Percentiles rank a stretch among this genome's conserved stretches.
Conservation (phyloP, 1,140 invertebrate species). For the Drosophila arawakana region DNA sequence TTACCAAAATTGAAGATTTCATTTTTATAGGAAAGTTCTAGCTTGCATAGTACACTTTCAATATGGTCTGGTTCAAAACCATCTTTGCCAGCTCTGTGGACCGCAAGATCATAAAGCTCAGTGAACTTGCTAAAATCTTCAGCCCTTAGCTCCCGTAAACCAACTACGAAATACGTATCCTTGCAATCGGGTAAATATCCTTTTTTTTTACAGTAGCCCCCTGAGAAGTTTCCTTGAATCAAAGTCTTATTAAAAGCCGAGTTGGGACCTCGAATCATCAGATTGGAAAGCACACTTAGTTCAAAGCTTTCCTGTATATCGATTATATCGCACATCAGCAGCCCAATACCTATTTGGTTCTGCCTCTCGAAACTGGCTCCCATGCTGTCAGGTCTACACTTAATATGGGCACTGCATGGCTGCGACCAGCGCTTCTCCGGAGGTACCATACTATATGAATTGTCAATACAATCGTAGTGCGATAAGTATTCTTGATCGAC, state of each 20-base stretch:
- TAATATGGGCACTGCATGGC: constrained; percentile 87
- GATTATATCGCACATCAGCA: constrained; percentile 91
- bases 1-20: constrained; percentile 94
- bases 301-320: constrained; percentile 92
- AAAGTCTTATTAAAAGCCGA: constrained; percentile 95
- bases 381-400: constrained; percentile 91
- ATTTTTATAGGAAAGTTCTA: constrained; percentile 94
- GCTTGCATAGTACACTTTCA: constrained; percentile 93
- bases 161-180: constrained; percentile 88
- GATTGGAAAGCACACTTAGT: constrained; percentile 89
- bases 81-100: constrained; percentile 88
- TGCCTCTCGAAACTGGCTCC: constrained; percentile 91
- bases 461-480: constrained; percentile 86
- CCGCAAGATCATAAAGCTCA: constrained; percentile 90
- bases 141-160: constrained; percentile 90
- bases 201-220: constrained; percentile 90
- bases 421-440: constrained; percentile 89
- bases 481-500: constrained; percentile 91
- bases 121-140: constrained; percentile 90
- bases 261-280: constrained; percentile 94
- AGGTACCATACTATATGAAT: constrained; percentile 88
- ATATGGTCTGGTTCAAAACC: constrained; percentile 93
- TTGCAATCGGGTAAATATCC: constrained; percentile 89
- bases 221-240: constrained; percentile 94
- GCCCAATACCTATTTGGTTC: constrained; percentile 91